Evolutionary conservation across 2,797 vertebrate species (phyloP), one percentile per base, ranked within the genome.

Genomic region (Pseudotriccus pelzelni): DNA sequence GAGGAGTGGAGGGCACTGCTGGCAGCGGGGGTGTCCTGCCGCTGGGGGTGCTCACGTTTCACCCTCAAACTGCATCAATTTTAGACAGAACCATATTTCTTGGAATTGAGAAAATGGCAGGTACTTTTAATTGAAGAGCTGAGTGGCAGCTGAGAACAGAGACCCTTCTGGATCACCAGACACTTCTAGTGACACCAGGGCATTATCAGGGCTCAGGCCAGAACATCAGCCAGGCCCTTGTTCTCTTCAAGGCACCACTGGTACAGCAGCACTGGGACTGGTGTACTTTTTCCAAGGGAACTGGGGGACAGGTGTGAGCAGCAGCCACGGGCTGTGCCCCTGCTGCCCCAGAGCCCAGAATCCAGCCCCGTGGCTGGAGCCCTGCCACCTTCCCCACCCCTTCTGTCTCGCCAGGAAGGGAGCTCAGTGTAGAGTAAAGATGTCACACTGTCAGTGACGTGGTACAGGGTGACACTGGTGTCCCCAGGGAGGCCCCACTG

Each of bases 231-330:
- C 59, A 36, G 36, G 81, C 36, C 50, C 68, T 53, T 50, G 56
- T 44, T 49, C 47, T 43, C 30, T 30, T 44, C 14, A 16, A 22
- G 30, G 32, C 52, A 37, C 44, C 37, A 34, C 27, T 12, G 34
- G 12, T 27, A 6, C 0, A 16, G 74, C 2, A 41, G 46, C 28
- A 3, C 52, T 2, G 24, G 8, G 12, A 4, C 6, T 3, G 3
- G 2, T 12, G 27, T 25, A 4, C 10, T 44, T 50, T 22, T 55
- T 27, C 50, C 5, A 3, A 30, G 17, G 58, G 53, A 36, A 14
- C 0, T 1, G 23, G 4, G 36, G 49, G 25, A 52, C 5, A 1
- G 0, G 4, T 1, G 44, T 1, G 43, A 41, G 44, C 63, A 41
- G 34, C 44, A 24, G 19, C 18, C 22, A 32, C 20, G 0, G 2